Percentiles rank a stretch among this genome's conserved stretches.
phyloP scores from a whole-genome alignment of 2,113 vertebrate genomes.

The Acanthisitta chloris region DNA sequence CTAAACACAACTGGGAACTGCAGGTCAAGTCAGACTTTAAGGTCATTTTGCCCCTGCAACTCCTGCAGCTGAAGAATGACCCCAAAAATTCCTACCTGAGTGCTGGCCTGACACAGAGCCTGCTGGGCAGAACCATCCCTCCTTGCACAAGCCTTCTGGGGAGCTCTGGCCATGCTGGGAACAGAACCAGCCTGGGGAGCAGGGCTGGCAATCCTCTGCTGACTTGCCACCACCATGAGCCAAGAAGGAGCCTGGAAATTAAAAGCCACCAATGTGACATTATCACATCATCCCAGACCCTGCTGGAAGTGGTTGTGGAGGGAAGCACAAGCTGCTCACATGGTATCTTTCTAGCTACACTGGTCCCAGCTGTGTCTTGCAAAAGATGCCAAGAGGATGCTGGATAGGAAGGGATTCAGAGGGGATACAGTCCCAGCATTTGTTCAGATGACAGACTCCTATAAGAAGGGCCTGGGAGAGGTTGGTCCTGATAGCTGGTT shows the following conservation, averaged over 20 bases:
- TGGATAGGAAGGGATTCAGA: not conserved
- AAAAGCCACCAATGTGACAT: not conserved
- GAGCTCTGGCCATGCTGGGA: constrained; percentile 76
- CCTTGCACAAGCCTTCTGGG: constrained; percentile 74
- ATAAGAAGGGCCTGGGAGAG: not conserved
- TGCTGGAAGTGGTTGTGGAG: not conserved
- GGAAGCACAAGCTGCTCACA: not conserved
- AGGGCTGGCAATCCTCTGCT: constrained; percentile 76
- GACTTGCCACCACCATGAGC: constrained; percentile 70
- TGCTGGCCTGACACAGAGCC: constrained; percentile 77
- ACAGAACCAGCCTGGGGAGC: constrained; percentile 83
- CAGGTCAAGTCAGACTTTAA: not conserved
- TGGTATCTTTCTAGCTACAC: not conserved
- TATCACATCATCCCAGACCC: no score
- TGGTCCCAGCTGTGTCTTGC: not conserved
- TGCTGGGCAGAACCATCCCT: constrained; percentile 85
- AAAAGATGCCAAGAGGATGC: not conserved
- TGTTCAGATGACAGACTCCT: not conserved
- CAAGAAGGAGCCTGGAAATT: constrained; percentile 78
- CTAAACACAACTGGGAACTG: accelerated
- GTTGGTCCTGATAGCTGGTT: not conserved
- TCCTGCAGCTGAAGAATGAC: not conserved
- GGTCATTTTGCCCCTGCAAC: no score
- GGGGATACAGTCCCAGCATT: not conserved
- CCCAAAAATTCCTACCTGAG: constrained; percentile 68